Evolutionary conservation across 2,888 invertebrate genomes (phyloP).

Genomic region (Hirtodrosophila duncani): DNA sequence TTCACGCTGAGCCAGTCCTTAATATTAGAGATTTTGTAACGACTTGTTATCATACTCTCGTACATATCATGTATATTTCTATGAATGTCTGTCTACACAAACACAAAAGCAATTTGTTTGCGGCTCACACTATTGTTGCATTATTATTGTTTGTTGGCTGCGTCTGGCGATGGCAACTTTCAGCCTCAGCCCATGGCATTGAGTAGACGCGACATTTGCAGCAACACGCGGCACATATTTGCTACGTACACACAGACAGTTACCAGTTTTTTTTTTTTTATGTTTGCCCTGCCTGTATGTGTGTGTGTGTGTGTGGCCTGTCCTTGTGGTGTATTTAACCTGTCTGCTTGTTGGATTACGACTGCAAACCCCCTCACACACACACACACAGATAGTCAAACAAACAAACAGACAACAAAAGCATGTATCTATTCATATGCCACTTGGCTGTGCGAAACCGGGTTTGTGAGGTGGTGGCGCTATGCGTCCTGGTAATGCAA

Average conservation of each 20-base stretch:
- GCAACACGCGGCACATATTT: conserved; percentile 46
- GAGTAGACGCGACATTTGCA: conserved; percentile 35
- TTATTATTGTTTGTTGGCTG: conserved; percentile 67
- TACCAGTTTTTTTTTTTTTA: conserved; percentile 48
- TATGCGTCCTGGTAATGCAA: conserved; percentile 52
- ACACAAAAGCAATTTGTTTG: conserved; percentile 68
- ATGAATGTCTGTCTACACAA: too few species aligned
- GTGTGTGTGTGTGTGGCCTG: conserved; percentile 45
- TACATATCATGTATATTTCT: too few species aligned
- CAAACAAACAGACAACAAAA: conserved; percentile 53
- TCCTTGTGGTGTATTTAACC: conserved; percentile 76
- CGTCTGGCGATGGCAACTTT: conserved; percentile 43
- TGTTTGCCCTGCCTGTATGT: conserved; percentile 4
- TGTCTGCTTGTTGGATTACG: conserved; percentile 75
- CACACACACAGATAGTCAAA: conserved; percentile 26
- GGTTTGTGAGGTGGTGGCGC: conserved; percentile 7
- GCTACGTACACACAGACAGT: conserved; percentile 36
- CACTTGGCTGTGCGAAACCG: conserved; percentile 36
- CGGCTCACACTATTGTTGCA: conserved; percentile 67
- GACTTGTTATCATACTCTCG: too few species aligned
- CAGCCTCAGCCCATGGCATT: not conserved
- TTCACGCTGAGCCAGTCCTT: too few species aligned
- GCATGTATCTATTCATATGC: conserved; percentile 68
- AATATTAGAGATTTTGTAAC: too few species aligned
- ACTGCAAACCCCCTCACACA: conserved; percentile 38